Percentiles rank a stretch among this genome's conserved stretches.
Evolutionary conservation across 2,797 vertebrate genomes (phyloP).

Genomic region (Notamacropus eugenii): DNA sequence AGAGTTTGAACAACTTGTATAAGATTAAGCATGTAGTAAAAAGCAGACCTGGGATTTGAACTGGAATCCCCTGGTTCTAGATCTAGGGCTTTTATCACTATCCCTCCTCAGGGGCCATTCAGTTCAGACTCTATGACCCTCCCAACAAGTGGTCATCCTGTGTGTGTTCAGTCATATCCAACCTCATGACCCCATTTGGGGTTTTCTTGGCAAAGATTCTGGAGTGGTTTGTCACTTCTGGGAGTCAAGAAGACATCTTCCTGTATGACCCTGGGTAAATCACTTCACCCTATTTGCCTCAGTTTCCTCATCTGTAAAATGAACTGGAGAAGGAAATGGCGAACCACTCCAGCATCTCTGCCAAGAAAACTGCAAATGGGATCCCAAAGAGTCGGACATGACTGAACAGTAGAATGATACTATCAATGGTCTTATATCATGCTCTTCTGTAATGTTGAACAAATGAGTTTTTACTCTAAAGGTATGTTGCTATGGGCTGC

Average conservation of each 20-base stretch:
- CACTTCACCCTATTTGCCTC: background rate
- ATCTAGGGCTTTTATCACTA: background rate
- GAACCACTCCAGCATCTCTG: background rate
- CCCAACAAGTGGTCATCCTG: background rate
- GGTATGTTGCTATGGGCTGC: background rate
- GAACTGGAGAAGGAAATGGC: background rate
- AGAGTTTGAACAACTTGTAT: background rate
- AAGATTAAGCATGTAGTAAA: background rate
- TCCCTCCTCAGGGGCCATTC: background rate
- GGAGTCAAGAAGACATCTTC: background rate
- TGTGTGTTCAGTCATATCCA: background rate
- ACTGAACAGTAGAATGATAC: no score
- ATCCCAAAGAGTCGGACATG: no score
- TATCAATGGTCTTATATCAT: background rate
- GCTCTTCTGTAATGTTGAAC: background rate
- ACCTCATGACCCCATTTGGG: no score
- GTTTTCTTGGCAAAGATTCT: no score
- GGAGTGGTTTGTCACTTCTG: background rate
- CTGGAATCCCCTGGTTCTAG: rapidly evolving
- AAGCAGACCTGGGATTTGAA: background rate
- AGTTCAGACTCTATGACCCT: background rate
- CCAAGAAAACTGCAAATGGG: background rate
- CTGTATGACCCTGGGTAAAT: background rate
- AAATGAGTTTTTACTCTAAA: background rate
- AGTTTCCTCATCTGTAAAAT: background rate